These are phyloP conservation scores for Pseudomyrmex concolor DNA, from an alignment of 1,140 invertebrate genomes.

Conservation along the genomic window DNA sequence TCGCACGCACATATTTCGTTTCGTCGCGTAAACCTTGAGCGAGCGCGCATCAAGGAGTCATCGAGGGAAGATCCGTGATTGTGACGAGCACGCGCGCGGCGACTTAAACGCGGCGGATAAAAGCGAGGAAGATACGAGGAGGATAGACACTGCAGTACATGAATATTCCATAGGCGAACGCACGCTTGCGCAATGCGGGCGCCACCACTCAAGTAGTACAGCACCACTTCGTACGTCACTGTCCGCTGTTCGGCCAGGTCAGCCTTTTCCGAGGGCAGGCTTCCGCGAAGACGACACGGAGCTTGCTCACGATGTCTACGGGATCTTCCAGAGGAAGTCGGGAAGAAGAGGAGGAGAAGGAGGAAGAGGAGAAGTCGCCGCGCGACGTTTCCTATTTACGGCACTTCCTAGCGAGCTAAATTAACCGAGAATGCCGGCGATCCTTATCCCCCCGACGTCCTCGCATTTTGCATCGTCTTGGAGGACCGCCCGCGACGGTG, in stretches of 20 bases:
- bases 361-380: constrained; percentile 53
- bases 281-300: constrained; percentile 36
- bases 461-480: constrained; percentile 76
- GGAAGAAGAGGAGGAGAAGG: not conserved
- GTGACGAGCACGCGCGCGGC: not conserved
- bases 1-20: no score
- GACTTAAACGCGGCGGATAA: constrained; percentile 5
- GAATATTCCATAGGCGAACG: constrained; percentile 73
- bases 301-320: constrained; percentile 31
- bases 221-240: constrained; percentile 66
- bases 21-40: not conserved
- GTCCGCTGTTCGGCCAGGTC: constrained; percentile 29
- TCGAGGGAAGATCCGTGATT: not conserved
- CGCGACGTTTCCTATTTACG: constrained; percentile 81
- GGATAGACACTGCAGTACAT: constrained; percentile 65
- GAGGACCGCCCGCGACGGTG: constrained; percentile 47
- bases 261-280: constrained; percentile 34
- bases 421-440: constrained; percentile 82
- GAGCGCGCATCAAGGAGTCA: not conserved
- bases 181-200: constrained; percentile 69
- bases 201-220: constrained; percentile 53
- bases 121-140: constrained; percentile 21
- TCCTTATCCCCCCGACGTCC: constrained; percentile 79
- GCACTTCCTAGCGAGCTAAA: constrained; percentile 79
- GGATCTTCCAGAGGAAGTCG: not conserved